These are phyloP conservation scores for Meda fulgida DNA, from an alignment of 2,797 vertebrate species.

Conservation along the genomic window DNA sequence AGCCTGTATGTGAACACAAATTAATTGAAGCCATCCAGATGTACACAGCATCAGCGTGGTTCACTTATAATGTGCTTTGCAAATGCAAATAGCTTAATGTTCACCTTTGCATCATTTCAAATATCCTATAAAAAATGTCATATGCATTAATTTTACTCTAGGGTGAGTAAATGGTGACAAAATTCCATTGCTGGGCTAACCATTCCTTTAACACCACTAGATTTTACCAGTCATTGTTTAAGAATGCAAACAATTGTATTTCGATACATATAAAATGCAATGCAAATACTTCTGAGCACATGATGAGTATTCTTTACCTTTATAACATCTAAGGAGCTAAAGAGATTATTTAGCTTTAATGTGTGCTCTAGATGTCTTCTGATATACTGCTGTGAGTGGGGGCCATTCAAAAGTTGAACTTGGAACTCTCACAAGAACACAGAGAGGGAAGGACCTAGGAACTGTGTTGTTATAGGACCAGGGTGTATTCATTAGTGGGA, in stretches of 20 bases:
- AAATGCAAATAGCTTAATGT: not conserved
- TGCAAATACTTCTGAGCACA: not conserved
- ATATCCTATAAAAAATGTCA: not conserved
- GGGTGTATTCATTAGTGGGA: constrained; percentile 55
- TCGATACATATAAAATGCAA: not conserved
- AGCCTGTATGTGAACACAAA: not conserved
- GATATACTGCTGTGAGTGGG: constrained; percentile 42
- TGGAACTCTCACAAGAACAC: constrained; percentile 22
- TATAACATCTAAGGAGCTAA: constrained; percentile 24
- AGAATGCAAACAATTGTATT: not conserved
- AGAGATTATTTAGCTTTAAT: constrained; percentile 16
- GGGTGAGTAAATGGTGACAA: not conserved
- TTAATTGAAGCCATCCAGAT: not conserved
- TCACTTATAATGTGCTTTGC: not conserved
- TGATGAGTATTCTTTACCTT: not conserved
- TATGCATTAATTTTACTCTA: not conserved
- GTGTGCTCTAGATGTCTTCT: constrained; percentile 18
- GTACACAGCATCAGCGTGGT: not conserved
- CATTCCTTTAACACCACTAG: not conserved
- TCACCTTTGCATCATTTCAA: not conserved
- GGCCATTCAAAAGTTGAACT: constrained; percentile 41
- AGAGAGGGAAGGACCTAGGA: constrained; percentile 17
- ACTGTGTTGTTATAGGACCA: constrained; percentile 51
- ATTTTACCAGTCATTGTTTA: not conserved
- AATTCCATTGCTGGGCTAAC: not conserved